Evolutionary conservation across 2,113 vertebrate genomes (phyloP).

Genomic region (Hemichromis elongatus): DNA sequence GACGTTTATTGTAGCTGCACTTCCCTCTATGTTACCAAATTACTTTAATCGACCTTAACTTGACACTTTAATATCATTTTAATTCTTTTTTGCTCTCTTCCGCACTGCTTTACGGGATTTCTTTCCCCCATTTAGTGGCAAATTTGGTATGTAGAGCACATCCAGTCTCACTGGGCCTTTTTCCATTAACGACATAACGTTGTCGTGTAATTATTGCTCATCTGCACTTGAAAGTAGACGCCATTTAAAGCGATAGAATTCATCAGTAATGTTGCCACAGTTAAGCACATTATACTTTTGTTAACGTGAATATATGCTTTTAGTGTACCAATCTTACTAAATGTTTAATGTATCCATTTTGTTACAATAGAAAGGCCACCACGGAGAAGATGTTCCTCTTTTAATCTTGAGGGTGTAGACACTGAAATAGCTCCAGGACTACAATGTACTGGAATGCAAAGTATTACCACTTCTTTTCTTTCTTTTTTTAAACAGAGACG

Average conservation of each 20-base stretch:
- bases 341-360: background rate
- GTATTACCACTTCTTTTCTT: background rate
- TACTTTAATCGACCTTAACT: conserved; percentile 30
- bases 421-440: conserved; percentile 33
- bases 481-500: background rate
- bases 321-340: background rate
- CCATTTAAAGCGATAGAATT: background rate
- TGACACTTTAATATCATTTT: conserved; percentile 43
- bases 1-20: conserved; percentile 15
- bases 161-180: conserved; percentile 17
- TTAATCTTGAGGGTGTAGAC: background rate
- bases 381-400: background rate
- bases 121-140: background rate
- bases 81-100: background rate
- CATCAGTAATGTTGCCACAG: background rate
- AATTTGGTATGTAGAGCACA: conserved; percentile 14
- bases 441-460: conserved; percentile 12
- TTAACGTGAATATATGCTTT: background rate
- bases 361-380: background rate
- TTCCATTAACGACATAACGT: conserved; percentile 30
- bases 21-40: conserved; percentile 27
- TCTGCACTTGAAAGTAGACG: conserved; percentile 38
- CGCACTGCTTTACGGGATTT: background rate
- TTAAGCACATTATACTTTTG: background rate
- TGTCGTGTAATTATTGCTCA: conserved; percentile 41